Conservation (phyloP, 2,113 vertebrate genomes). For the Apeltes quadracus region DNA sequence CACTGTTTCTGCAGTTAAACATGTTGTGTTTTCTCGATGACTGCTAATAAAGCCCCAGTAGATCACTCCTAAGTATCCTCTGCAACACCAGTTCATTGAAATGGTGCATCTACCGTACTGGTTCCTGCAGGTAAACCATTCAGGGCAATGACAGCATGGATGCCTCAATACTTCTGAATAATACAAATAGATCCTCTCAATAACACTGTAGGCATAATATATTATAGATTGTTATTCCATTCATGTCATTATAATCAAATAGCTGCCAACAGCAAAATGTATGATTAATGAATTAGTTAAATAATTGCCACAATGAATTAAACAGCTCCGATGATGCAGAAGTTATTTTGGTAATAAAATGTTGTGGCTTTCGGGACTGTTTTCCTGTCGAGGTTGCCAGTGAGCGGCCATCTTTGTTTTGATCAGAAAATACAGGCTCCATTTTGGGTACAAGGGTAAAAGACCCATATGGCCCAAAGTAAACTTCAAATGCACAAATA, state of each 20-base stretch:
- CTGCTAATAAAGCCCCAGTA: slow-evolving; percentile 13
- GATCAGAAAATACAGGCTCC: background rate
- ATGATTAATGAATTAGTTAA: no score
- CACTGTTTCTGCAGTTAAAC: background rate
- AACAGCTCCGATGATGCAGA: slow-evolving; percentile 4
- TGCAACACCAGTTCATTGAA: slow-evolving; percentile 9
- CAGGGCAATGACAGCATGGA: slow-evolving; percentile 10
- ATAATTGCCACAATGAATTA: background rate
- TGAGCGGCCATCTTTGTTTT: background rate
- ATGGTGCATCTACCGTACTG: background rate
- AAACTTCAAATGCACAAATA: background rate
- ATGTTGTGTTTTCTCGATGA: background rate
- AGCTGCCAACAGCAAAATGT: background rate
- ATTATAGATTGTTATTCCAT: background rate
- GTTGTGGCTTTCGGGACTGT: background rate
- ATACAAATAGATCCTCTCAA: slow-evolving; percentile 12
- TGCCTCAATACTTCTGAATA: background rate
- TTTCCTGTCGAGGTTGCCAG: background rate
- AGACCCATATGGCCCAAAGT: background rate
- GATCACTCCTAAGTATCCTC: slow-evolving; percentile 18
- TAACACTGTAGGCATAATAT: background rate
- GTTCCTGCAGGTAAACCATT: slow-evolving; percentile 9
- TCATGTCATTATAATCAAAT: slow-evolving; percentile 8
- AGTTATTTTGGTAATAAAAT: slow-evolving; percentile 11
- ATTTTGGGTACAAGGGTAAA: background rate